Percentiles rank a stretch among this genome's conserved stretches.
phyloP scores from a whole-genome alignment of 2,888 invertebrate genomes.

The Cacoxenus indagator region DNA sequence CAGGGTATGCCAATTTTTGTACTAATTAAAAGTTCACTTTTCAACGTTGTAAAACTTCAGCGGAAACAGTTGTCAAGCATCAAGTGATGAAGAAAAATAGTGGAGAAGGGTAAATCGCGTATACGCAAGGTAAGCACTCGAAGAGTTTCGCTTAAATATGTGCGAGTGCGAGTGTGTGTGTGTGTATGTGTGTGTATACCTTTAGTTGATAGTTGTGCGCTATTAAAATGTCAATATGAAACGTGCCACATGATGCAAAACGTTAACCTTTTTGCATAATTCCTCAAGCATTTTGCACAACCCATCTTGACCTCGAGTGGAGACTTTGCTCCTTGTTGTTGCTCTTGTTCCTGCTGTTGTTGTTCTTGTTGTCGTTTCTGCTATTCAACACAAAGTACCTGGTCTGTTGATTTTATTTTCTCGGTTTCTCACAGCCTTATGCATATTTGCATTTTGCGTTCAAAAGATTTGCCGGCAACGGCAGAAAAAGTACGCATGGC shows the following conservation, averaged over 20 bases:
- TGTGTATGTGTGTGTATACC: neutral
- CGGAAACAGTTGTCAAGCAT: constrained; percentile 31
- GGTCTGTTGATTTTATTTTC: neutral
- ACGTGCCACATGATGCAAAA: neutral
- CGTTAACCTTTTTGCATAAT: constrained; percentile 15
- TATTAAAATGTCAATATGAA: neutral
- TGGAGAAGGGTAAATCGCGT: too few relatives aligned
- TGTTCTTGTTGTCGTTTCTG: neutral
- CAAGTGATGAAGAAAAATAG: constrained; percentile 38
- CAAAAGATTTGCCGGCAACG: neutral
- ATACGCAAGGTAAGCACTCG: neutral
- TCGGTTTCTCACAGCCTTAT: too few relatives aligned
- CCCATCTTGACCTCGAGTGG: neutral
- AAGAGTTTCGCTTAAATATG: neutral
- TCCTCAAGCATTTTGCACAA: neutral
- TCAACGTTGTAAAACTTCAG: constrained; percentile 16
- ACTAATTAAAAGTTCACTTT: constrained; percentile 39
- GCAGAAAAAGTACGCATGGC: too few relatives aligned
- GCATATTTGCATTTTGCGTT: neutral
- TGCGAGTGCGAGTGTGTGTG: neutral
- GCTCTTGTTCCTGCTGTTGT: neutral
- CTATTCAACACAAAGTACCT: neutral
- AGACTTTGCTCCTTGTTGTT: neutral
- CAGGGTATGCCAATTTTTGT: constrained; percentile 38
- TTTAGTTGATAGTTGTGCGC: neutral